Conservation (phyloP, 2,113 vertebrate genomes). For the Rhabdornis inornatus region DNA sequence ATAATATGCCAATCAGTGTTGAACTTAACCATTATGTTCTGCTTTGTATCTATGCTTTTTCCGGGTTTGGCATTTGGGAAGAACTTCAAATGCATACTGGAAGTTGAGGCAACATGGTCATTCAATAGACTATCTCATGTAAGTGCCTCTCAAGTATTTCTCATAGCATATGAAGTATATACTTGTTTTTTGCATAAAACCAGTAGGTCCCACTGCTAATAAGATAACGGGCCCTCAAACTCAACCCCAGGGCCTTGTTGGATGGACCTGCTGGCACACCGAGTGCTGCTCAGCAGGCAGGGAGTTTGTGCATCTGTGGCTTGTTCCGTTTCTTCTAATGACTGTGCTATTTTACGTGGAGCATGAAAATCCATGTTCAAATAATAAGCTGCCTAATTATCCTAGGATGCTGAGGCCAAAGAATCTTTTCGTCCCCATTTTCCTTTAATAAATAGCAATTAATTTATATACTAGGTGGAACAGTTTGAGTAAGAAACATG, state of each 20-base stretch:
- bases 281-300: not conserved
- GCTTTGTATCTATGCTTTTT: not conserved
- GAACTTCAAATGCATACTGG: not conserved
- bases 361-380: not conserved
- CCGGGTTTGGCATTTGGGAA: not conserved
- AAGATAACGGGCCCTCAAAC: not conserved
- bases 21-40: not conserved
- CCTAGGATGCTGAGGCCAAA: not conserved
- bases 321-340: not conserved
- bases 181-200: not conserved
- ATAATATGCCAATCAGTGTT: not conserved
- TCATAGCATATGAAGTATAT: not conserved
- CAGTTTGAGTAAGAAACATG: not conserved
- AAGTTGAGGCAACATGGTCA: not conserved
- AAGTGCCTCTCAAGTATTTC: not conserved
- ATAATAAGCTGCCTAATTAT: not conserved
- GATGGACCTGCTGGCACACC: not conserved
- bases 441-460: not conserved
- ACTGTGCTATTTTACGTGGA: not conserved
- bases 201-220: not conserved
- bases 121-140: not conserved
- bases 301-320: not conserved
- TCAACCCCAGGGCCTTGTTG: not conserved
- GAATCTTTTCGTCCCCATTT: not conserved
- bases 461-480: not conserved